Conservation (phyloP, 2,113 vertebrate genomes). For the Porphyrio hochstetteri region DNA sequence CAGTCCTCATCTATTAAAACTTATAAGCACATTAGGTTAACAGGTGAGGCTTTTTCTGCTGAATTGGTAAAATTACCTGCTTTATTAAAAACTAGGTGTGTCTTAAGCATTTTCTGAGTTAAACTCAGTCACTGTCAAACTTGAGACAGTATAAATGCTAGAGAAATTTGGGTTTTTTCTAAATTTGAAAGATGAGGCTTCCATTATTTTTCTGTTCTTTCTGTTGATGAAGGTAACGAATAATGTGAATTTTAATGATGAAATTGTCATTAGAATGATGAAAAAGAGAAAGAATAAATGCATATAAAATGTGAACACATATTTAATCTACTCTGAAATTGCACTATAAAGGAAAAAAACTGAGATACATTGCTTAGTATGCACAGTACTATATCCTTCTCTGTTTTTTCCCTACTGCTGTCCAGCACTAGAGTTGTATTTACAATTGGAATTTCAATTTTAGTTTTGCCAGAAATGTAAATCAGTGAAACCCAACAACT, state of each 20-base stretch:
- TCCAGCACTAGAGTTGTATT: not conserved
- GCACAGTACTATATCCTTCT: not conserved
- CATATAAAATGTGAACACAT: not conserved
- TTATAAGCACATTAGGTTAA: not conserved
- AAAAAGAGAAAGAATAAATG: not conserved
- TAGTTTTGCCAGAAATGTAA: slow-evolving; percentile 19
- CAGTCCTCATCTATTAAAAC: not conserved
- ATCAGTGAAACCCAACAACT: not conserved
- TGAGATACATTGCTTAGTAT: not conserved
- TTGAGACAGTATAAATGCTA: not conserved
- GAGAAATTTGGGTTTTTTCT: not conserved
- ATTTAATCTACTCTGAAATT: not conserved
- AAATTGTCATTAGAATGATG: not conserved
- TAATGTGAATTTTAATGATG: not conserved
- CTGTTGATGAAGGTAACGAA: not conserved
- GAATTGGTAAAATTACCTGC: not conserved
- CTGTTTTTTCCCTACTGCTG: not conserved
- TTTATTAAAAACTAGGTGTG: not conserved
- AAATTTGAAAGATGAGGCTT: not conserved
- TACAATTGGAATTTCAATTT: slow-evolving; percentile 40
- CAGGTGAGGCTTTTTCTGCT: not conserved
- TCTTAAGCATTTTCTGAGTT: not conserved
- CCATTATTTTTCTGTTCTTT: not conserved
- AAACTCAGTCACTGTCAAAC: not conserved
- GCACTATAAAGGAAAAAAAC: not conserved